A percentile compares a stretch with the other conserved stretches of the same genome.
phyloP scores from a whole-genome alignment of 2,888 invertebrate species.

The Sarcophaga carnaria region DNA sequence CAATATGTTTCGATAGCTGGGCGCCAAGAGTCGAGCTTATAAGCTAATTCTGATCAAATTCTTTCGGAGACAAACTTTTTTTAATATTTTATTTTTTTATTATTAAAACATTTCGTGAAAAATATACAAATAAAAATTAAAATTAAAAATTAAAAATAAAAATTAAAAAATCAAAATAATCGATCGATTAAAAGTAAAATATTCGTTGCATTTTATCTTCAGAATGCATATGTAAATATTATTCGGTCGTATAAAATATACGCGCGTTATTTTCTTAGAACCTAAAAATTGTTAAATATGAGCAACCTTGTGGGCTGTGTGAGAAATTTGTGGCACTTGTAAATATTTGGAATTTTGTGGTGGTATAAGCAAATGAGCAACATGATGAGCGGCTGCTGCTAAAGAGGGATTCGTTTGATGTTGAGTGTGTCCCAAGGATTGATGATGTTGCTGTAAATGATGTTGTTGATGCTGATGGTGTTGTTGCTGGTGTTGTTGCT shows the following conservation, averaged over 20 bases:
- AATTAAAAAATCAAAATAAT: slow-evolving; percentile 34
- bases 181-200: slow-evolving; percentile 15
- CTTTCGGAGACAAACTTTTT: no score
- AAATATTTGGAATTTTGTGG: slow-evolving; percentile 78
- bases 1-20: no score
- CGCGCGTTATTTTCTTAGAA: neutral
- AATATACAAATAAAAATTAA: slow-evolving; percentile 19
- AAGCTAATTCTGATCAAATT: no score
- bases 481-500: slow-evolving; percentile 49
- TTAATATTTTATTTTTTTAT: no score
- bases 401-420: slow-evolving; percentile 46
- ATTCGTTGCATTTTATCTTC: slow-evolving; percentile 31
- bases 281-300: slow-evolving; percentile 72
- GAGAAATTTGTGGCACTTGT: slow-evolving; percentile 75
- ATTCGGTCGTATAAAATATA: slow-evolving; percentile 30
- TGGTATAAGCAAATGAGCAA: slow-evolving; percentile 77
- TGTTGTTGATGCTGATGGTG: slow-evolving; percentile 41
- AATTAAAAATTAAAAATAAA: slow-evolving; percentile 33
- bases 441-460: slow-evolving; percentile 1
- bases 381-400: slow-evolving; percentile 68
- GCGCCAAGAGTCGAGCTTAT: no score
- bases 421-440: neutral
- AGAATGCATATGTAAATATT: slow-evolving; percentile 37
- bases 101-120: no score
- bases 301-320: slow-evolving; percentile 72